Percentiles rank a stretch among this genome's conserved stretches.
These are phyloP conservation scores for Disparrhopalites patrizii DNA, from an alignment of 2,888 invertebrate species.

Conservation along the genomic window DNA sequence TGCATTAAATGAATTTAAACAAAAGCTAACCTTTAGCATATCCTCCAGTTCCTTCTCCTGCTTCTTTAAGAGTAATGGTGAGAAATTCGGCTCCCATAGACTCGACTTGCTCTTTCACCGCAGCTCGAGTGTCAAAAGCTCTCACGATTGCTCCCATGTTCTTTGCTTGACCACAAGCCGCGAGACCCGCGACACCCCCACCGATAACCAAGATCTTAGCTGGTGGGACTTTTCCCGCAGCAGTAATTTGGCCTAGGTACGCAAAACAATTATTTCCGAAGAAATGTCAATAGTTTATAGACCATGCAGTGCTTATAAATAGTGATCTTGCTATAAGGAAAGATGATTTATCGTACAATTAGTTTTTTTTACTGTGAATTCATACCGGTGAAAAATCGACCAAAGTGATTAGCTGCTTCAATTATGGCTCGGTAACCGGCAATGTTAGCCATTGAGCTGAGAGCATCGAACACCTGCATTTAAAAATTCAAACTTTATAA, in stretches of 20 bases:
- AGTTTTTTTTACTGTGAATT: background rate
- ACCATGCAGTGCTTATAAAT: background rate
- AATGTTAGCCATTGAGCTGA: constrained; percentile 89
- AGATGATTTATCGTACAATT: background rate
- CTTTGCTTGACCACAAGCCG: constrained; percentile 72
- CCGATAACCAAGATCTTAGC: constrained; percentile 83
- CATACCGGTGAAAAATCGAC: constrained; percentile 81
- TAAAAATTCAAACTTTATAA: background rate
- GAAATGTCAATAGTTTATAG: background rate
- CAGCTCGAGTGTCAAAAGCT: constrained; percentile 80
- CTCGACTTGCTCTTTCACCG: constrained; percentile 78
- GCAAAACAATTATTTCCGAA: background rate
- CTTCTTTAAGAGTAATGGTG: constrained; percentile 71
- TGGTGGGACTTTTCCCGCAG: constrained; percentile 83
- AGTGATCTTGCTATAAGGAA: constrained; percentile 22
- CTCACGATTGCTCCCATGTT: constrained; percentile 85
- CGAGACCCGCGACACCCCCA: constrained; percentile 83
- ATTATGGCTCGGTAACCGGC: constrained; percentile 83
- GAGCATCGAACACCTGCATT: constrained; percentile 70
- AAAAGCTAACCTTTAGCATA: constrained; percentile 67
- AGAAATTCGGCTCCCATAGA: constrained; percentile 84
- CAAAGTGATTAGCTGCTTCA: constrained; percentile 83
- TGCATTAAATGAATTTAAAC: no score
- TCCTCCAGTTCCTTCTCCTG: constrained; percentile 67
- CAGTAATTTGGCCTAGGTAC: constrained; percentile 80